These are phyloP conservation scores for Smithornis capensis DNA, from an alignment of 2,113 vertebrate species.

Conservation along the genomic window DNA sequence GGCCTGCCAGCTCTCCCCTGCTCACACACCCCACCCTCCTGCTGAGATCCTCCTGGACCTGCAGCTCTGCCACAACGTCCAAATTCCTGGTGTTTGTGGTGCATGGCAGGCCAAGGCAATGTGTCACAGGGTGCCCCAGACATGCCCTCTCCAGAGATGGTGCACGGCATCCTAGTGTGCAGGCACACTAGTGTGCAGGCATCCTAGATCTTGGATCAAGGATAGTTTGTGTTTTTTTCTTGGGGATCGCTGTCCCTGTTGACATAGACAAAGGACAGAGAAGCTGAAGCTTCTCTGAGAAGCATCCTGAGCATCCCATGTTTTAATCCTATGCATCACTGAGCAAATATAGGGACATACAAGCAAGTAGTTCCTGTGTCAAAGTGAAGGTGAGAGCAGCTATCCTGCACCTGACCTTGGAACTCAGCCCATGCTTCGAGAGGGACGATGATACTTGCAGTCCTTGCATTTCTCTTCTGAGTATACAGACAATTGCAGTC, in stretches of 20 bases:
- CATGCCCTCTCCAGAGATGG: background rate
- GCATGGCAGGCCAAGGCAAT: background rate
- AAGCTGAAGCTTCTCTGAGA: background rate
- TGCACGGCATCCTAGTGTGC: too few species aligned
- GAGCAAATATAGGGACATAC: background rate
- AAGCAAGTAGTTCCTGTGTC: background rate
- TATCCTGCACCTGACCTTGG: background rate
- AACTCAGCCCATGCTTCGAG: background rate
- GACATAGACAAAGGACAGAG: background rate
- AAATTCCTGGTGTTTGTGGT: fast-evolving
- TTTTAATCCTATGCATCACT: background rate
- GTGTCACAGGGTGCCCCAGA: background rate
- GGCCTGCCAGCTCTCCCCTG: fast-evolving
- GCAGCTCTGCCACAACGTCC: background rate
- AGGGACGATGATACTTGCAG: background rate
- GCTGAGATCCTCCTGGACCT: background rate
- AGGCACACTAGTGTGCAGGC: background rate
- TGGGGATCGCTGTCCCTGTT: background rate
- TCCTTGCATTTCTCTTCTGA: background rate
- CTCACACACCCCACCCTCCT: background rate
- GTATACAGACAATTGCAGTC: background rate
- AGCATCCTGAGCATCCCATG: background rate
- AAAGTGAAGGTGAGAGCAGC: background rate
- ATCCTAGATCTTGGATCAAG: background rate
- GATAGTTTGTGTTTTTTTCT: background rate